These are phyloP conservation scores for Okamejei kenojei DNA, from an alignment of 2,797 vertebrate genomes.

Conservation along the genomic window DNA sequence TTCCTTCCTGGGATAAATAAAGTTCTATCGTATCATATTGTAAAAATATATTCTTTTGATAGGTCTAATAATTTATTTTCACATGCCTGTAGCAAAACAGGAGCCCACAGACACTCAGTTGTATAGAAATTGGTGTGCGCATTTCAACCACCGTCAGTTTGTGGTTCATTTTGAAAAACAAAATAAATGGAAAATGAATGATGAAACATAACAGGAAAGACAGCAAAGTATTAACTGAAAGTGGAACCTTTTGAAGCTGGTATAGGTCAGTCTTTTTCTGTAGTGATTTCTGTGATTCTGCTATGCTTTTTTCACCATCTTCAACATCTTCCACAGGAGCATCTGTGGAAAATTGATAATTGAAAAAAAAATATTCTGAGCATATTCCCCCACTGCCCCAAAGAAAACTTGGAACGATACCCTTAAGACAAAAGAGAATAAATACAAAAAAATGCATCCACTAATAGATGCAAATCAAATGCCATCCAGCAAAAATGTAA, in stretches of 20 bases:
- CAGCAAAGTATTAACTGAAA: not conserved
- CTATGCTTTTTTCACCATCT: slow-evolving; percentile 55
- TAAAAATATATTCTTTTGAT: no score
- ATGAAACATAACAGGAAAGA: not conserved
- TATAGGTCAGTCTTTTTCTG: slow-evolving; percentile 89
- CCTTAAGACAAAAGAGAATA: not conserved
- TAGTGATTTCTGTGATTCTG: slow-evolving; percentile 65
- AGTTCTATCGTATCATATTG: no score
- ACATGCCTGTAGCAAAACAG: no score
- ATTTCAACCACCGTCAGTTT: not conserved
- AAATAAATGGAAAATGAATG: not conserved
- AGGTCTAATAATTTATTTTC: no score
- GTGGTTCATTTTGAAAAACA: not conserved
- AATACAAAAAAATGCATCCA: not conserved
- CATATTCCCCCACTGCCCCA: not conserved
- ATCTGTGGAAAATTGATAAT: not conserved
- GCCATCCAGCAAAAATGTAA: not conserved
- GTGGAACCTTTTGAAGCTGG: slow-evolving; percentile 83
- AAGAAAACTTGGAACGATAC: not conserved
- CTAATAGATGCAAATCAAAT: not conserved
- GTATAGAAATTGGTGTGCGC: not conserved
- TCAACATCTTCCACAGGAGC: not conserved
- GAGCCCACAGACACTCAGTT: no score
- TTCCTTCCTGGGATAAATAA: no score
- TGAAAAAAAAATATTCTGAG: not conserved